Base-by-base conservation (phyloP, 1,140 invertebrate genomes). In the Antheraea pernyi region DNA sequence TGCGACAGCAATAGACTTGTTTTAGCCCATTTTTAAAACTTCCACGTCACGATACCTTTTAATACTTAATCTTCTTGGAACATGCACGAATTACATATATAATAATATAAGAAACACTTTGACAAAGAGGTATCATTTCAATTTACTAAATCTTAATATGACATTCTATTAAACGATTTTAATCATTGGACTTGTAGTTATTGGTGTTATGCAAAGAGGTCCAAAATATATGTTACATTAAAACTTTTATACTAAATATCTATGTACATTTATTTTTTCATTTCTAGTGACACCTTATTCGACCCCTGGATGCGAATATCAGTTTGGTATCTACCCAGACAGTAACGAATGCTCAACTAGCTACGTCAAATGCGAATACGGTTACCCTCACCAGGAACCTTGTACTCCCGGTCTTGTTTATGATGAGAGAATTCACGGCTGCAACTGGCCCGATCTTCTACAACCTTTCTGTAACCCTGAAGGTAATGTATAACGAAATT, bases 391-490 rank as follows among this genome's bases (percentile, higher is more conserved):
- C 70, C 94, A 96, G 61, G 94, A 95, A 74, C 94, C 96, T 11
- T 98, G 98, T 89, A 97, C 97, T 60, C 94, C 97, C 0, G 98
- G 98, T 4, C 93, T 98, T 59, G 97, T 95, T 22, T 99, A 98
- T 86, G 97, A 98, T 81, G 95, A 97, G 22, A 96, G 96, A 73
- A 97, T 94, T 61, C 97, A 98, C 80, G 95, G 95, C 22, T 99
- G 98, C 94, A 98, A 98, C 83, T 99, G 97, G 97, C 97, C 98
- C 10, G 98, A 99, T 93, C 94, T 97, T 63, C 93, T 98, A 0
- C 89, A 97, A 58, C 96, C 97, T 59, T 95, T 94, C 80, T 98
- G 97, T 91, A 97, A 97, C 84, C 97, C 97, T 64, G 97, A 98
- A 94, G 95, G 96, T 97, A 77, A 1, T 53, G 9, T 53, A n/a